These are phyloP conservation scores for Alectura lathami DNA, from an alignment of 2,113 vertebrate genomes.

Conservation along the genomic window DNA sequence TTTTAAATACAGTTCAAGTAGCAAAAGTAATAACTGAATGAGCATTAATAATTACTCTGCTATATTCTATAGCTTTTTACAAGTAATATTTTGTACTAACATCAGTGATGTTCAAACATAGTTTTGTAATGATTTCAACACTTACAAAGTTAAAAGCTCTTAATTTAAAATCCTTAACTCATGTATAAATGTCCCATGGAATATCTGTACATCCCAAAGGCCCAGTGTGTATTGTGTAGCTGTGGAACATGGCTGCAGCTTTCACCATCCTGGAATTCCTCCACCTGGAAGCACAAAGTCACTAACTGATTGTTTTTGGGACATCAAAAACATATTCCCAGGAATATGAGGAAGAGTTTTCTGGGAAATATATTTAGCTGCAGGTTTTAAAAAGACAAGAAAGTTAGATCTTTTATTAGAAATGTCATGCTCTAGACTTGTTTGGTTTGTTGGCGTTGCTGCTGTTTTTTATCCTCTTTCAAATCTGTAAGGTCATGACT, in stretches of 20 bases:
- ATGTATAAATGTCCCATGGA: not conserved
- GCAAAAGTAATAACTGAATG: not conserved
- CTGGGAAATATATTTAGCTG: not conserved
- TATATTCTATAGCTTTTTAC: not conserved
- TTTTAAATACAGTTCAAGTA: not conserved
- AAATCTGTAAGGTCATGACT: not conserved
- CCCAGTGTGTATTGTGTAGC: too few species aligned
- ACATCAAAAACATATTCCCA: not conserved
- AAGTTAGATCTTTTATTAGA: not conserved
- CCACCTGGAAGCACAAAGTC: not conserved
- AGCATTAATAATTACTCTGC: not conserved
- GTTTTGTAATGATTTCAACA: not conserved
- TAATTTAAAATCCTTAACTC: not conserved
- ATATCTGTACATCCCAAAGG: not conserved
- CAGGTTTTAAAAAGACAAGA: not conserved
- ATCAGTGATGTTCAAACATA: not conserved
- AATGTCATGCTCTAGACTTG: accelerated
- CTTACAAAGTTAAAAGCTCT: not conserved
- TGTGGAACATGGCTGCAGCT: not conserved
- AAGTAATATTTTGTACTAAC: not conserved
- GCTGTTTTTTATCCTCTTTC: not conserved
- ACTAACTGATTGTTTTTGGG: not conserved
- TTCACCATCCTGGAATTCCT: not conserved
- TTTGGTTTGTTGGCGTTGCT: not conserved
- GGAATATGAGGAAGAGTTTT: not conserved